Base-by-base conservation (phyloP, 2,797 vertebrate species). In the Choloepus didactylus region DNA sequence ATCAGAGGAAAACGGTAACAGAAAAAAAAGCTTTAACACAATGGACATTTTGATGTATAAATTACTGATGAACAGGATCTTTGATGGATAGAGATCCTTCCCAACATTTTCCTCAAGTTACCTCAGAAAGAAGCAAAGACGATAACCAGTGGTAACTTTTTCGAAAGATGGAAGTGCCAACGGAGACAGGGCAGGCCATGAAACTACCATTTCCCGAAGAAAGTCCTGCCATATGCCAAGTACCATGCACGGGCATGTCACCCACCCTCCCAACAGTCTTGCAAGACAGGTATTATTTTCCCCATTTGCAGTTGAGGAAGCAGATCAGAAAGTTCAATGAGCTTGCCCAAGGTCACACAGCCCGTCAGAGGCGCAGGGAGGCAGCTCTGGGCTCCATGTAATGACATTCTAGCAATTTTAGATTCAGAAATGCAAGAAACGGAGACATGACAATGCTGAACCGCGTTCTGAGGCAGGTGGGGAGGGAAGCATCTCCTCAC, bases 1-100 rank as follows among this genome's bases (percentile, higher is more conserved):
- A 90, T 9, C 51, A 84, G 92, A 96, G 93, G 86, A 93, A 93
- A 96, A 66, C 31, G 19, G 29, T 41, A 84, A 19, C 4, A 62
- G 29, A 27, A 41, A 54, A 25, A 91, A 81, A 60, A 60, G 69
- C 38, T 84, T 87, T 85, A 79, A 83, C 54, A 93, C 95, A 87
- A 89, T 64, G 51, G 84, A 70, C 38, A 83, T 60, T 49, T 66
- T 89, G 27, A 46, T 29, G 27, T 46, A 60, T 76, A 85, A 87
- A 87, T 89, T 81, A 93, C 67, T 91, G 83, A 93, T 10, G n/a
- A 95, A 79, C 67, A 87, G 38, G 31, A 64, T 67, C 72, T 15
- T 0, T 60, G 80, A 64, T 51, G 51, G 92, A 64, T 6, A 49
- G 41, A 25, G 29, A 79, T 1, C 21, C 3, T 81, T 21, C 46